Evolutionary conservation across 53 echinoderm and acorn worm genomes (phyloP), one percentile per base, ranked within the genome.

Genomic region (Temnopleurus reevesii): DNA sequence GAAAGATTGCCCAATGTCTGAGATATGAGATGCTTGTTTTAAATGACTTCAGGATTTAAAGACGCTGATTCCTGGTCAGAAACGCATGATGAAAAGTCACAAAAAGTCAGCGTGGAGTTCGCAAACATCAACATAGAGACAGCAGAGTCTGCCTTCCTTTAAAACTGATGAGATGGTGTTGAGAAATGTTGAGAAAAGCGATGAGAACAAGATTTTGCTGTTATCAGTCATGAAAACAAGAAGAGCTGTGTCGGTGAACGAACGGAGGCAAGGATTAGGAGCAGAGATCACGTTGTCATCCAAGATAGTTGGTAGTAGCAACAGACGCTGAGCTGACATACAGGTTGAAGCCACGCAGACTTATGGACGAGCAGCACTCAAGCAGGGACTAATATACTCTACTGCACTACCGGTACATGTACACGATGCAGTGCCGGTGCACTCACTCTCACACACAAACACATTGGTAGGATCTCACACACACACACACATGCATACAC

Each of bases 341-440:
- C 71, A 2, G 34, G 41, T n/a, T 21, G 18, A 5, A 12, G 36
- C 19, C 71, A 71, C 36, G 41, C 36, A 3, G 38, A n/a, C n/a
- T 71, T 71, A 27, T 71, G 71, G 71, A 15, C 26, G 41, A 71
- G 41, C 2, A 7, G 41, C 71, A 71, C 36, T 41, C 71, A 41
- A 71, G 7, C 71, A 71, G 71, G 36, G 71, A 71, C 43, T 71
- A 71, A 71, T 71, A 71, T 71, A 71, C 38, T 23, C 4, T 8
- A 38, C 38, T 23, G 9, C 71, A 41, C 41, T 19, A 0, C 71
- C 36, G 71, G 36, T 36, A 71, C 43, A 38, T 38, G 41, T 71
- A 71, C 41, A 71, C 38, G 19, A 3, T 8, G 21, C 38, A n/a
- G 9, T 41, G 23, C 41, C 8, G 0, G 2, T 12, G 41, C 33